Evolutionary conservation across 2,797 vertebrate species (phyloP).

Genomic region (Sebastiscus tertius): DNA sequence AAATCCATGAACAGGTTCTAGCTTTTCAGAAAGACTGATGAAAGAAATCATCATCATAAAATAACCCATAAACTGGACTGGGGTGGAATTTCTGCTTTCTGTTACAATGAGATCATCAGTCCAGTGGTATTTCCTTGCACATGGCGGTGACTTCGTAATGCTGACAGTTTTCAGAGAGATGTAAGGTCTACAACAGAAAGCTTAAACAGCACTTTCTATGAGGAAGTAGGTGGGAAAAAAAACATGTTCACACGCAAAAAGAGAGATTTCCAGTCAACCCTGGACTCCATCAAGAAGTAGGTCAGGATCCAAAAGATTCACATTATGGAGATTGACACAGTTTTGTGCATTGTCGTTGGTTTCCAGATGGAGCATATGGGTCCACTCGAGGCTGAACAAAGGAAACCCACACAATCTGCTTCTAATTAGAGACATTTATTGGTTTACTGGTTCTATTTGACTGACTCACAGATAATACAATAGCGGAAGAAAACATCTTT

Average conservation of each 20-base stretch:
- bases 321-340: no score
- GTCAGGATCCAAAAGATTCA: no score
- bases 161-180: slow-evolving; percentile 17
- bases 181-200: background rate
- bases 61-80: background rate
- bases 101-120: background rate
- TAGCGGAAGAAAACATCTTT: background rate
- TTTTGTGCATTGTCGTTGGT: background rate
- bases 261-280: background rate
- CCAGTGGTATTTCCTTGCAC: background rate
- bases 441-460: background rate
- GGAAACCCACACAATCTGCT: background rate
- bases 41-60: background rate
- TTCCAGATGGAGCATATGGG: slow-evolving; percentile 2
- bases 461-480: background rate
- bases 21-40: background rate
- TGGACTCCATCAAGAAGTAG: background rate
- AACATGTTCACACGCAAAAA: background rate
- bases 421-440: slow-evolving; percentile 13
- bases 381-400: slow-evolving; percentile 17
- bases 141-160: background rate
- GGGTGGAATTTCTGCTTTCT: background rate
- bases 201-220: slow-evolving; percentile 17
- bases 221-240: slow-evolving; percentile 10
- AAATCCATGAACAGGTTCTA: background rate